Evolutionary conservation across 2,888 invertebrate species (phyloP).

Genomic region (Alviniconcha strummeri): DNA sequence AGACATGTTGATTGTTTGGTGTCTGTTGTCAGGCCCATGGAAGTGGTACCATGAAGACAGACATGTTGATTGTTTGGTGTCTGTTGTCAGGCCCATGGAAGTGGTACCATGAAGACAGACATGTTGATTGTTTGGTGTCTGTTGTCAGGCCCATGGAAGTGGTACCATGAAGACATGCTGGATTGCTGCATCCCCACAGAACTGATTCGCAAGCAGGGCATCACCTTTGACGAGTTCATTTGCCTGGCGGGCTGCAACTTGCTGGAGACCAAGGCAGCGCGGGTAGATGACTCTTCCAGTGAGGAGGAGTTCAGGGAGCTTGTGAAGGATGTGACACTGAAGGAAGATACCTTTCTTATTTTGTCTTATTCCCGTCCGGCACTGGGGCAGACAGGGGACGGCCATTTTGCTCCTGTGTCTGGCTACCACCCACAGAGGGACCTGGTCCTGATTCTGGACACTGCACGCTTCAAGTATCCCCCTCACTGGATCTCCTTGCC

Average conservation of each 20-base stretch:
- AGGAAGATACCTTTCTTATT: conserved; percentile 63
- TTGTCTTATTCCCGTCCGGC: conserved; percentile 67
- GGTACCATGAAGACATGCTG: conserved; percentile 74
- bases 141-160: conserved; percentile 70
- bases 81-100: conserved; percentile 69
- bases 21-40: too few relatives aligned
- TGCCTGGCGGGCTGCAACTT: conserved; percentile 73
- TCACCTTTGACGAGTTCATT: conserved; percentile 70
- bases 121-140: conserved; percentile 59
- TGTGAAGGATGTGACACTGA: conserved; percentile 43
- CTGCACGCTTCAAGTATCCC: conserved; percentile 74
- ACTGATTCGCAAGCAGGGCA: conserved; percentile 63
- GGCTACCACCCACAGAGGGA: conserved; percentile 70
- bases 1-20: too few relatives aligned
- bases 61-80: neutral
- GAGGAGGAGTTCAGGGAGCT: conserved; percentile 47
- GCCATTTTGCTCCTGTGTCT: conserved; percentile 72
- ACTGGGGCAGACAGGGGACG: conserved; percentile 72
- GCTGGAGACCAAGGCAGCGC: conserved; percentile 52
- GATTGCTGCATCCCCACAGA: conserved; percentile 72
- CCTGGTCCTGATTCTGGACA: conserved; percentile 71
- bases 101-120: conserved; percentile 73
- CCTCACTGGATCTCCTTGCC: conserved; percentile 72
- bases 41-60: too few relatives aligned
- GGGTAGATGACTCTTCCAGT: conserved; percentile 37